Base-by-base conservation (phyloP, 1,140 invertebrate species). In the Diprion similis region DNA sequence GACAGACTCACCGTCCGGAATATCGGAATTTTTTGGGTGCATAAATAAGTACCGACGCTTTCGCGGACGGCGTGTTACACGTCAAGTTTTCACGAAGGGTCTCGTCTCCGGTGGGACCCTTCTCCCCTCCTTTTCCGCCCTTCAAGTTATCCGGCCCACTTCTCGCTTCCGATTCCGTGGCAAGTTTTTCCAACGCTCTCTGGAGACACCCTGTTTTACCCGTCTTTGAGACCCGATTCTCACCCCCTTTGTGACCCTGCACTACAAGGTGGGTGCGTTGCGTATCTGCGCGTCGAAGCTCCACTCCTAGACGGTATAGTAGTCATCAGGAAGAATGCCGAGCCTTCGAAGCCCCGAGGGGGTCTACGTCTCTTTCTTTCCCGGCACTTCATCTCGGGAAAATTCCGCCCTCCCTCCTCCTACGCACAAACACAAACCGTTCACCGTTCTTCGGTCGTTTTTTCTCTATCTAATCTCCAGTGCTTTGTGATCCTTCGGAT, bases 321-420 rank as follows among this genome's bases (percentile, higher is more conserved):
- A 59, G n/a, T 59, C 51, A 59, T 59, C 51, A n/a, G n/a, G n/a
- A 59, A 59, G 11, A n/a, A 59, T 59, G 51, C 51, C n/a, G 51
- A 13, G 51, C 51, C 51, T 59, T 59, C 51, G 51, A 7, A 59
- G 51, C 4, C 51, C n/a, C 51, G 51, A 13, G 51, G 51, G 51
- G 8, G 4, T 13, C 51, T 8, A n/a, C 24, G 24, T n/a, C 51
- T 59, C 51, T 59, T 59, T 37, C 24, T 37, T n/a, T 59, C 51
- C 8, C 2, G n/a, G 11, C 51, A n/a, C 51, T 59, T 59, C n/a
- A 59, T 59, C 51, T 8, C n/a, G 51, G 11, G n/a, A 59, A 11
- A 59, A 59, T 59, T 59, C 51, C 51, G 2, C 4, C 24, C 24
- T 37, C 24, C 24, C 24, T 1, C 24, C 24, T 4, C 24, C 24